These are phyloP conservation scores for Xiphophorus maculatus DNA, from an alignment of 2,113 vertebrate genomes.

Conservation along the genomic window DNA sequence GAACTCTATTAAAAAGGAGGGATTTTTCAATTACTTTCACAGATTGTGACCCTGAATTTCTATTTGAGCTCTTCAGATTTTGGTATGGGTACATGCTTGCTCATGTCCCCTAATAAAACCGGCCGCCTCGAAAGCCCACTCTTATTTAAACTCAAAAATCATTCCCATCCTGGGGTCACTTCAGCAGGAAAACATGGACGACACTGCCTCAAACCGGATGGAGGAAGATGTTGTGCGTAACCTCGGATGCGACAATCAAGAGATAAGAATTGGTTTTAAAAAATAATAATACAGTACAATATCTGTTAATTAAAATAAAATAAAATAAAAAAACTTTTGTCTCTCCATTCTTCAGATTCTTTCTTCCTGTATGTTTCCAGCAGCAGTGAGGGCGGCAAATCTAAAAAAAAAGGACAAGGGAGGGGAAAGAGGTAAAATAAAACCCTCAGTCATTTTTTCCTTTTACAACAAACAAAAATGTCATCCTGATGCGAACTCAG, in stretches of 20 bases:
- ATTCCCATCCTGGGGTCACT: neutral
- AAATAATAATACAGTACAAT: conserved; percentile 16
- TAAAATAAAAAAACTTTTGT: conserved; percentile 30
- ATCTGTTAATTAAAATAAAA: conserved; percentile 33
- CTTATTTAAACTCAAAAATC: conserved; percentile 1
- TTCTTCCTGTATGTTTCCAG: conserved; percentile 51
- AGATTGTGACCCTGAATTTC: conserved; percentile 36
- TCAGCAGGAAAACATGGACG: conserved; percentile 12
- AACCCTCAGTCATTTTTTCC: neutral
- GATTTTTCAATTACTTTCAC: conserved; percentile 45
- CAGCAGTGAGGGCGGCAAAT: conserved; percentile 33
- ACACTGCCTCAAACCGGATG: conserved; percentile 5
- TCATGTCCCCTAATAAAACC: conserved; percentile 18
- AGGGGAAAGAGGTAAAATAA: neutral
- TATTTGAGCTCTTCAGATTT: conserved; percentile 28
- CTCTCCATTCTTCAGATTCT: conserved; percentile 34
- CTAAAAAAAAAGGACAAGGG: conserved; percentile 8
- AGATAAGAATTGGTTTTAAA: conserved; percentile 37
- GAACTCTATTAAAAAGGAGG: conserved; percentile 5
- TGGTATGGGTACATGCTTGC: neutral
- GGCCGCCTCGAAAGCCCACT: neutral
- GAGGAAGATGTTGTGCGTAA: conserved; percentile 49
- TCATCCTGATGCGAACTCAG: conserved; percentile 33
- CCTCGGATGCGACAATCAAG: conserved; percentile 54
- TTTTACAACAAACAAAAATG: conserved; percentile 21